phyloP scores from a whole-genome alignment of 2,113 vertebrate genomes.

The Cyprinodon brontotheroides region DNA sequence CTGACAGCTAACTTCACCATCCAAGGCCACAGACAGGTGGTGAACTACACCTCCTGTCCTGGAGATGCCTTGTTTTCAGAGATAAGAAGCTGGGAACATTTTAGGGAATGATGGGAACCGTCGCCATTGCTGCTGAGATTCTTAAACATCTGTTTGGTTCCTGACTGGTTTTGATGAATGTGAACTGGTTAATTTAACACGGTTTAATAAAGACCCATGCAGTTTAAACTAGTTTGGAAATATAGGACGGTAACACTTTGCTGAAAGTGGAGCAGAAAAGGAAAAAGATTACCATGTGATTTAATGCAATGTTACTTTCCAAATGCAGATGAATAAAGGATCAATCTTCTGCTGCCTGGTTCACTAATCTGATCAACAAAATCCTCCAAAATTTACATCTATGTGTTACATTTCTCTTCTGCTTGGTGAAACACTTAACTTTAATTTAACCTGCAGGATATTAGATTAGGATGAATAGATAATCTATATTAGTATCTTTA shows the following conservation, averaged over 20 bases:
- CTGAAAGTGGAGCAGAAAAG: background rate
- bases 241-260: background rate
- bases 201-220: background rate
- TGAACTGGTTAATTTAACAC: background rate
- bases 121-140: background rate
- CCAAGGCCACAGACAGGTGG: conserved; percentile 86
- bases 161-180: background rate
- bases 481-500: too few species aligned
- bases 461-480: too few species aligned
- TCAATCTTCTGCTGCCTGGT: background rate
- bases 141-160: background rate
- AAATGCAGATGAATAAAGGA: background rate
- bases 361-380: background rate
- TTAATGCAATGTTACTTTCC: background rate
- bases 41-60: conserved; percentile 81
- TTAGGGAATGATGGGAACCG: conserved; percentile 59
- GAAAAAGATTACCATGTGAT: background rate
- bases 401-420: too few species aligned
- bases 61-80: conserved; percentile 83
- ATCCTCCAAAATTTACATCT: too few species aligned
- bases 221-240: too few species aligned
- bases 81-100: conserved; percentile 84
- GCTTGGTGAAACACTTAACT: background rate
- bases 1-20: conserved; percentile 77
- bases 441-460: too few species aligned